These are phyloP conservation scores for Enhydra lutris DNA, from an alignment of 2,113 vertebrate species.

Conservation along the genomic window DNA sequence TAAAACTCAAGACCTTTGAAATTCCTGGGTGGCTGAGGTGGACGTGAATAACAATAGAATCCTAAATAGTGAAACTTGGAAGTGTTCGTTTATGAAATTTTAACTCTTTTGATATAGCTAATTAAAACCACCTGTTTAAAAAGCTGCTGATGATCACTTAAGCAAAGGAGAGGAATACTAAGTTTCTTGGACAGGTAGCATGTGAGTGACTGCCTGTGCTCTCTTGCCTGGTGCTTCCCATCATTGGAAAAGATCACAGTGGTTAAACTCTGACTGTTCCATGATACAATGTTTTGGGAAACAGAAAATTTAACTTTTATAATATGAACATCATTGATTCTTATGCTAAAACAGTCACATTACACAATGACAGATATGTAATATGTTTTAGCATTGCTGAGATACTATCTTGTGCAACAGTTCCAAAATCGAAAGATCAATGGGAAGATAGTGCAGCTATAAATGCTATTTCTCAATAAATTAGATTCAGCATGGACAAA, in stretches of 20 bases:
- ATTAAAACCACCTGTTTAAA: not conserved
- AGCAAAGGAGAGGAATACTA: not conserved
- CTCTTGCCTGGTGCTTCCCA: not conserved
- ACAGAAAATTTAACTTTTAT: not conserved
- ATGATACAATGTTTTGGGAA: not conserved
- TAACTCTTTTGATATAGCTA: not conserved
- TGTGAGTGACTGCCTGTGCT: not conserved
- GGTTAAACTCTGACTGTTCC: not conserved
- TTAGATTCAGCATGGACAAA: slow-evolving; percentile 50
- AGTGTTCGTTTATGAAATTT: not conserved
- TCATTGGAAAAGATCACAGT: not conserved
- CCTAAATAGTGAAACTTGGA: not conserved
- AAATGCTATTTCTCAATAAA: slow-evolving; percentile 51
- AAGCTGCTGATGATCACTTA: not conserved
- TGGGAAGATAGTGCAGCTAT: slow-evolving; percentile 62
- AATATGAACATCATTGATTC: not conserved
- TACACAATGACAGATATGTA: not conserved
- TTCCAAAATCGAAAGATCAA: slow-evolving; percentile 81
- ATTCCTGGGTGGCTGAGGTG: not conserved
- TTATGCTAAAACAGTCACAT: not conserved
- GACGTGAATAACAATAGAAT: not conserved
- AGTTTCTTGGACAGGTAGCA: not conserved
- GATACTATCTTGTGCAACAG: not conserved
- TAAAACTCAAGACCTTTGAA: not conserved
- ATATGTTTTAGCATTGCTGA: not conserved